Base-by-base conservation (phyloP, 2,113 vertebrate species). In the Maylandia zebra region DNA sequence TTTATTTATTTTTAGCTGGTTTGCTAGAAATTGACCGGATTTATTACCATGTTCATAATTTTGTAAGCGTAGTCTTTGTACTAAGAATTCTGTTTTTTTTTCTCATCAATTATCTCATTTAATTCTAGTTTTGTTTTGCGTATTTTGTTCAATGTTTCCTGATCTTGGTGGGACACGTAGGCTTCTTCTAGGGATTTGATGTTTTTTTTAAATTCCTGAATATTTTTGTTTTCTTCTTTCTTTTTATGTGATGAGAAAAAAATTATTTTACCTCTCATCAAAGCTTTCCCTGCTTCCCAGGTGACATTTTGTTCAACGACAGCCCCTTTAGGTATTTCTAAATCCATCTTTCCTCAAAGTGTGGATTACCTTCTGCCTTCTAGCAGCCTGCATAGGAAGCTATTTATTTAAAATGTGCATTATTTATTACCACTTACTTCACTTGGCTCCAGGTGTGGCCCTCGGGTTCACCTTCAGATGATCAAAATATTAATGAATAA, bases 141-240 rank as follows among this genome's bases (percentile, higher is more conserved):
- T 1, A 55, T 55, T 55, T 55, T 55, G n/a, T 4, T 55, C 53
- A 55, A 1, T 56, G 11, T 56, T 56, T 24, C 11, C 2, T 56
- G 53, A 24, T 56, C 53, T 56, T 56, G 22, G 22, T 56, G 53
- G 11, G 53, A 56, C 22, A 8, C 1, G 22, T 13, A 56, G 22
- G 11, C 53, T 56, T 56, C 53, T 56, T 56, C 22, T 24, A 56
- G 3, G 6, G 4, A 56, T 4, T 56, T 56, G 6, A 56, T 56
- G 11, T 0, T 0, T 12, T 24, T 24, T 22, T 13, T 3, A 0
- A 13, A 56, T 56, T 56, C 22, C 22, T 24, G 22, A 56, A 27
- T 56, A 56, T 56, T 56, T 56, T 56, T 56, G 4, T 24, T 56
- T 56, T 3, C 22, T 56, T 27, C 22, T 56, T 27, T 56, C 55